phyloP scores from a whole-genome alignment of 2,113 vertebrate species.

The Verasper variegatus region DNA sequence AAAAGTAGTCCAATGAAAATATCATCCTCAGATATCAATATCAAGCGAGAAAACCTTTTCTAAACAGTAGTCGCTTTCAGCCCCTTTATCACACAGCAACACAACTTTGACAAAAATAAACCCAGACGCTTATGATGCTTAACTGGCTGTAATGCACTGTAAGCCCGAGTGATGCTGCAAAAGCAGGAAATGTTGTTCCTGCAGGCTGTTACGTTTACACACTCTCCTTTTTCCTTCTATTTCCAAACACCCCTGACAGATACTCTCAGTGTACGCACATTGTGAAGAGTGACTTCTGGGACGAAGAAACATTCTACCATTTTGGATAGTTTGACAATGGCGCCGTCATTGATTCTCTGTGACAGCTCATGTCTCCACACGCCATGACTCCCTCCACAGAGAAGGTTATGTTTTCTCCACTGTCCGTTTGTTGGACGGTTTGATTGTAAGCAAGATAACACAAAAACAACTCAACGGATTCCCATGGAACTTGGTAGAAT shows the following conservation, averaged over 20 bases:
- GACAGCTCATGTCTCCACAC: not conserved
- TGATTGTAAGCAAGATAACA: not conserved
- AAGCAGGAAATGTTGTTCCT: conserved; percentile 23
- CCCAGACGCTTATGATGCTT: conserved; percentile 2
- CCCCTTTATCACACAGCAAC: not conserved
- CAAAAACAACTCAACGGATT: not conserved
- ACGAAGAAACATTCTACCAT: conserved; percentile 4
- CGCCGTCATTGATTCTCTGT: not conserved
- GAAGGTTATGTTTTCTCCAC: not conserved
- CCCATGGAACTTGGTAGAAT: not conserved
- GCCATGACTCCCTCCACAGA: not conserved
- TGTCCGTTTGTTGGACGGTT: not conserved
- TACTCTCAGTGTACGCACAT: not conserved
- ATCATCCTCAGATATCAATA: not conserved
- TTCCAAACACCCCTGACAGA: not conserved
- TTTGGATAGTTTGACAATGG: conserved; percentile 3
- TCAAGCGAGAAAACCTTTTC: not conserved
- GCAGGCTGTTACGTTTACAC: conserved; percentile 1
- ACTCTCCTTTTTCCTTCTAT: not conserved
- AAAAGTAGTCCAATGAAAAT: not conserved
- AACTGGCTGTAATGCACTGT: conserved; percentile 8
- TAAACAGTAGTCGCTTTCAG: not conserved
- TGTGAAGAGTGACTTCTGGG: conserved; percentile 11
- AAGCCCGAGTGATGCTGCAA: conserved; percentile 24
- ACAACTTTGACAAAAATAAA: conserved; percentile 19